Evolutionary conservation across 2,797 vertebrate species (phyloP).

Genomic region (Rhinella marina): DNA sequence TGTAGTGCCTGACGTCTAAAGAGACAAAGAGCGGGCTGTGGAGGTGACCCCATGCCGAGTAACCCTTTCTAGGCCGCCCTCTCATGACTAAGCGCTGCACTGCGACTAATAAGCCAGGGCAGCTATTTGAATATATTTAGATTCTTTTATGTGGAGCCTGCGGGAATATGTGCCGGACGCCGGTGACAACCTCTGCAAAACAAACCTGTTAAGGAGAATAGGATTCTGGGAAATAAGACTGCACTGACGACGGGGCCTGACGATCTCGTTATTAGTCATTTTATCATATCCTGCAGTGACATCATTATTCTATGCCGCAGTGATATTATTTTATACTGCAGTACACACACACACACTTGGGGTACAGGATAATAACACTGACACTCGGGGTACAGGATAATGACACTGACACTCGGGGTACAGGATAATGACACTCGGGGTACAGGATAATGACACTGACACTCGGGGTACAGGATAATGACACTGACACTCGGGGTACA

Average conservation of each 20-base stretch:
- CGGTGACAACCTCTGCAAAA: constrained; percentile 13
- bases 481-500: too few species aligned
- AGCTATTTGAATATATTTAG: constrained; percentile 31
- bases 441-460: too few species aligned
- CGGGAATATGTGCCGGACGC: constrained; percentile 10
- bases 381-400: background rate
- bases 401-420: background rate
- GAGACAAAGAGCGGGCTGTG: constrained; percentile 49
- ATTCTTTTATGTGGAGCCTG: constrained; percentile 11
- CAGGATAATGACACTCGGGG: background rate
- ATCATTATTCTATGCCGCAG: background rate
- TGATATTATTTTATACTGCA: background rate
- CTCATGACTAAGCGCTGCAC: background rate
- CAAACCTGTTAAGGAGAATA: background rate
- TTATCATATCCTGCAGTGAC: background rate
- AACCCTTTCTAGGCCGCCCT: constrained; percentile 35
- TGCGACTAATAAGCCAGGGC: background rate
- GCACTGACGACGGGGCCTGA: background rate
- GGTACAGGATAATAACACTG: background rate
- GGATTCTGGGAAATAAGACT: background rate
- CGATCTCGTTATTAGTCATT: background rate
- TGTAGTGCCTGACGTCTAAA: constrained; percentile 43
- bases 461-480: too few species aligned
- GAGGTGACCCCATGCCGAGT: constrained; percentile 51
- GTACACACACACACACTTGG: background rate